These are phyloP conservation scores for Pampus argenteus DNA, from an alignment of 2,797 vertebrate genomes.

Conservation along the genomic window DNA sequence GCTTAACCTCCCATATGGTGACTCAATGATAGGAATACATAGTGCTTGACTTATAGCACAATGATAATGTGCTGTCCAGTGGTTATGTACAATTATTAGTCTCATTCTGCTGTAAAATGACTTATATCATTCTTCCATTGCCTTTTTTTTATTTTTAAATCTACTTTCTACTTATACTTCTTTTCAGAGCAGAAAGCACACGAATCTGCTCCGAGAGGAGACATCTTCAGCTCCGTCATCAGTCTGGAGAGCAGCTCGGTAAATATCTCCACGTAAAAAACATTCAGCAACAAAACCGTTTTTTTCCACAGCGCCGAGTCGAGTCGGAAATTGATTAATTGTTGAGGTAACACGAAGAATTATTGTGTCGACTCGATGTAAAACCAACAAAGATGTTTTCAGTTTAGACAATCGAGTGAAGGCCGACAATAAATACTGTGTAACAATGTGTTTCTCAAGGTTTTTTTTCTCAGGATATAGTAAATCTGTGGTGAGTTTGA, in stretches of 20 bases:
- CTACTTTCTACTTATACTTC: constrained; percentile 35
- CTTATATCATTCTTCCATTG: constrained; percentile 12
- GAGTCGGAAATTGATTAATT: constrained; percentile 9
- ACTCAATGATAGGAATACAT: background rate
- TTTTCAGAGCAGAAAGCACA: constrained; percentile 46
- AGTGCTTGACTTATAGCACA: background rate
- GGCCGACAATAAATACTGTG: too few species aligned
- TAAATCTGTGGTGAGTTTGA: constrained; percentile 13
- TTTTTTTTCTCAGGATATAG: constrained; percentile 4
- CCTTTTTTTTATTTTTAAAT: too few species aligned
- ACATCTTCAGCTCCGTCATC: constrained; percentile 41
- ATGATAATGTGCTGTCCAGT: too few species aligned
- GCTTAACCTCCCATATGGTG: background rate
- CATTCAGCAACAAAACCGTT: constrained; percentile 6
- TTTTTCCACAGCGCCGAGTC: background rate
- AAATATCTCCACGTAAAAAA: constrained; percentile 40
- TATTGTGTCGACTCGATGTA: constrained; percentile 21
- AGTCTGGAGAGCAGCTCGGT: constrained; percentile 52
- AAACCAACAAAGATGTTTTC: constrained; percentile 33
- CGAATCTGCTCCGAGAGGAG: constrained; percentile 45
- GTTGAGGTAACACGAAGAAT: constrained; percentile 10
- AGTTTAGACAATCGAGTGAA: constrained; percentile 7
- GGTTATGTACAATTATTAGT: constrained; percentile 13
- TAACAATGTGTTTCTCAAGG: constrained; percentile 17
- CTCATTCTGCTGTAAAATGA: constrained; percentile 19